Base-by-base conservation (phyloP, 2,888 invertebrate genomes). In the Bimastos eiseni region DNA sequence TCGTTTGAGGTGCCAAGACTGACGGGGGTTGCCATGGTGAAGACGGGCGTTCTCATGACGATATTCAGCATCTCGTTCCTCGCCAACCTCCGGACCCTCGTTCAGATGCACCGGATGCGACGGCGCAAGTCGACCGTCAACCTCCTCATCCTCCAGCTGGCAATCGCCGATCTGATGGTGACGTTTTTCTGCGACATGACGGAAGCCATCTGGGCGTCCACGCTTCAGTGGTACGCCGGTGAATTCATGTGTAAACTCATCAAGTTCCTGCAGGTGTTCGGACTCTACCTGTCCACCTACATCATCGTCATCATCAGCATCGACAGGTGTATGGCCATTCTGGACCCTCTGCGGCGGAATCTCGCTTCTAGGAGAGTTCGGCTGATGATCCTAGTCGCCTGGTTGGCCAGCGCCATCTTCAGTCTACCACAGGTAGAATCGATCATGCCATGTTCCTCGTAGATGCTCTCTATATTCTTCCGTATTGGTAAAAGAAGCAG, bases 191-290 rank as follows among this genome's bases (percentile, higher is more conserved):
- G 97, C 94, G 96, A 97, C 92, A 96, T 96, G 8, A 97, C 97
- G 0, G 97, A 98, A 93, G 97, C 97, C 0, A 96, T 97, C 0
- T 98, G 97, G 97, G 96, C 96, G 89, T 97, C 97, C 90, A 97
- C 97, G 0, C 97, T 98, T 0, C 96, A 97, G 92, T 98, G 97
- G 97, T 95, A 96, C 89, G 97, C 97, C n/a, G 97, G 97, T 5
- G 97, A 97, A 93, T 94, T 96, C 21, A 96, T 96, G 88, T 98
- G 97, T 95, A 97, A 97, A 95, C 93, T 97, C 90, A 97, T 97
- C 93, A 97, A 97, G 95, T 97, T 97, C 93, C 95, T 97, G 89
- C 97, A 92, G 88, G 97, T 97, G 96, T 97, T 97, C 94, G 97
- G 97, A 90, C 95, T 97, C 90, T 97, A 97, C 94, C 95, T 97